phyloP scores from a whole-genome alignment of 2,888 invertebrate genomes.

The Orgyia antiqua region DNA sequence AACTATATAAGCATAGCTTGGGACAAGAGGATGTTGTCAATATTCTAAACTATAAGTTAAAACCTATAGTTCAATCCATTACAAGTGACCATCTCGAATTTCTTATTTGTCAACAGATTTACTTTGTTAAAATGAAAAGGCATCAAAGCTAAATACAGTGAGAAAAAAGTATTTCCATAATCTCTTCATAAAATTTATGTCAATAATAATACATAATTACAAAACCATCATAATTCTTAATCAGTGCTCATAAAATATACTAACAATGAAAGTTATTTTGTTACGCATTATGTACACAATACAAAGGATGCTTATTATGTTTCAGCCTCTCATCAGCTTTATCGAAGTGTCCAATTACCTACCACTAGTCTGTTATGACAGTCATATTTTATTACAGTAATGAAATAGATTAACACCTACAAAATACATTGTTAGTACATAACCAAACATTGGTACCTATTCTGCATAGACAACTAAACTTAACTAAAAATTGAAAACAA shows the following conservation, averaged over 20 bases:
- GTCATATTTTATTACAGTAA: conserved; percentile 18
- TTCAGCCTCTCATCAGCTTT: conserved; percentile 7
- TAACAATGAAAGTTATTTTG: conserved; percentile 13
- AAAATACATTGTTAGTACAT: background rate
- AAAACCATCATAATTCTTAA: conserved; percentile 2
- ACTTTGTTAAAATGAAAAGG: conserved; percentile 1
- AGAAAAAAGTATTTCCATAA: no score
- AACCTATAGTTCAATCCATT: no score
- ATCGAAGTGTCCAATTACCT: conserved; percentile 20
- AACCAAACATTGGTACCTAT: no score
- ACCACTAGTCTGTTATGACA: conserved; percentile 11
- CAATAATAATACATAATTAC: background rate
- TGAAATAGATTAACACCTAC: conserved; percentile 3
- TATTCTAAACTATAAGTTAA: no score
- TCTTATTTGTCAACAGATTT: no score
- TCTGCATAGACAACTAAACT: no score
- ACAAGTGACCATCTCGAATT: no score
- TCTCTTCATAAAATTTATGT: no score
- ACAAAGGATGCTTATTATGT: conserved; percentile 17
- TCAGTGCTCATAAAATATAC: conserved; percentile 7
- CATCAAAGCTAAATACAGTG: no score
- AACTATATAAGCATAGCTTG: no score
- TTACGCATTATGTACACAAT: conserved; percentile 10
- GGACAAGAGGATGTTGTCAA: no score
- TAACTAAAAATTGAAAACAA: no score